Evolutionary conservation across 2,113 vertebrate species (phyloP).

Genomic region (Axis porcinus): DNA sequence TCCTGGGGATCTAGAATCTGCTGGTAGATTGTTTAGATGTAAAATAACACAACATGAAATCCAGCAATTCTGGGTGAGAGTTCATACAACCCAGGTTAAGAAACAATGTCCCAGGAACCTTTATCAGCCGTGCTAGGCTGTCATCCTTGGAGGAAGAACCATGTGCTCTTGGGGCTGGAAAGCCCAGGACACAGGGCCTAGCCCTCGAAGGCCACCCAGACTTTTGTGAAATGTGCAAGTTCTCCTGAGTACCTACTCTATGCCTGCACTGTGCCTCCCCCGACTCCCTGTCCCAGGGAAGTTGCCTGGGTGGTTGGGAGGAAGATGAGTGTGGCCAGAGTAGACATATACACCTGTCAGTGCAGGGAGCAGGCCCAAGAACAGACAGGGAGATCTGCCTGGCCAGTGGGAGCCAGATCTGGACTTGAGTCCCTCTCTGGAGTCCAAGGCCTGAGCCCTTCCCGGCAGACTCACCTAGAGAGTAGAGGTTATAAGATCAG

Average conservation of each 20-base stretch:
- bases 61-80: neutral
- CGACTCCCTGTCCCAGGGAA: neutral
- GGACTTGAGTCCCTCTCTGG: neutral
- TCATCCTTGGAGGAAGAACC: neutral
- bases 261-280: neutral
- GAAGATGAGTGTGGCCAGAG: neutral
- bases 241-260: neutral
- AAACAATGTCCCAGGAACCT: neutral
- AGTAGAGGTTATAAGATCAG: neutral
- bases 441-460: neutral
- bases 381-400: neutral
- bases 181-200: neutral
- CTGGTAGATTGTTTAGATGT: neutral
- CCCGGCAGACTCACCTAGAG: neutral
- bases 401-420: neutral
- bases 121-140: neutral
- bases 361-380: neutral
- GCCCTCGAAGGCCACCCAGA: neutral
- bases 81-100: neutral
- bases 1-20: neutral
- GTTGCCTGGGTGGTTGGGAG: neutral
- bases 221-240: neutral
- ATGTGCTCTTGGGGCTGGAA: neutral
- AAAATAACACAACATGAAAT: neutral
- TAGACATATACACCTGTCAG: rapidly evolving